These are phyloP conservation scores for Lichenostomus cassidix DNA, from an alignment of 2,113 vertebrate species.

Conservation along the genomic window DNA sequence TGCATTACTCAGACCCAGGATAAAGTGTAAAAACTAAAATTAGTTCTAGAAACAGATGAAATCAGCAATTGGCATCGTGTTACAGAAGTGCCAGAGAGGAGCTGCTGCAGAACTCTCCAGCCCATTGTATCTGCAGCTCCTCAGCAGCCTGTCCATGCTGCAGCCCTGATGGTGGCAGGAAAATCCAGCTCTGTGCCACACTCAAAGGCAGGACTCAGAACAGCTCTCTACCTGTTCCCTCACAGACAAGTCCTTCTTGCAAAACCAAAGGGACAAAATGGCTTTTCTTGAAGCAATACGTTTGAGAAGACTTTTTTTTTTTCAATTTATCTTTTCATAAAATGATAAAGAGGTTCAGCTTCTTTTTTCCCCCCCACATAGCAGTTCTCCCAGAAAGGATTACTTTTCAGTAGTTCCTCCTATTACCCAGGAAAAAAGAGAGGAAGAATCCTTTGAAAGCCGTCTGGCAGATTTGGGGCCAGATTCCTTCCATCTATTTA, in stretches of 20 bases:
- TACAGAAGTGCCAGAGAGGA: neutral
- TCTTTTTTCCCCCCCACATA: fast-evolving
- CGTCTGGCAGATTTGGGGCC: neutral
- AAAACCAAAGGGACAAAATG: neutral
- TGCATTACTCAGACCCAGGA: neutral
- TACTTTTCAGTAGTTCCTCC: neutral
- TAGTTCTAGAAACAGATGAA: neutral
- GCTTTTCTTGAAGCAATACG: neutral
- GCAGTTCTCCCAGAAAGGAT: neutral
- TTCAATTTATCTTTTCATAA: neutral
- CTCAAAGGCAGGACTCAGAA: neutral
- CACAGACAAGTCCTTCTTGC: neutral
- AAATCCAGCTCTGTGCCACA: neutral
- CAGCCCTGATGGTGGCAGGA: neutral
- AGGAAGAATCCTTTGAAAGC: neutral
- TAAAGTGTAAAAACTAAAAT: neutral
- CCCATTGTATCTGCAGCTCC: neutral
- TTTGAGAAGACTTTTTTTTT: neutral
- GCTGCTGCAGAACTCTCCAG: neutral
- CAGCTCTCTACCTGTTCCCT: neutral
- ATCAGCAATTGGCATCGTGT: neutral
- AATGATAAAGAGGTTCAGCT: neutral
- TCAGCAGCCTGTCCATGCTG: neutral
- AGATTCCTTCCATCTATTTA: neutral
- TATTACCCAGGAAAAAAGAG: neutral